Conservation (phyloP, 2,888 invertebrate species). For the Caenorhabditis sulstoni region DNA sequence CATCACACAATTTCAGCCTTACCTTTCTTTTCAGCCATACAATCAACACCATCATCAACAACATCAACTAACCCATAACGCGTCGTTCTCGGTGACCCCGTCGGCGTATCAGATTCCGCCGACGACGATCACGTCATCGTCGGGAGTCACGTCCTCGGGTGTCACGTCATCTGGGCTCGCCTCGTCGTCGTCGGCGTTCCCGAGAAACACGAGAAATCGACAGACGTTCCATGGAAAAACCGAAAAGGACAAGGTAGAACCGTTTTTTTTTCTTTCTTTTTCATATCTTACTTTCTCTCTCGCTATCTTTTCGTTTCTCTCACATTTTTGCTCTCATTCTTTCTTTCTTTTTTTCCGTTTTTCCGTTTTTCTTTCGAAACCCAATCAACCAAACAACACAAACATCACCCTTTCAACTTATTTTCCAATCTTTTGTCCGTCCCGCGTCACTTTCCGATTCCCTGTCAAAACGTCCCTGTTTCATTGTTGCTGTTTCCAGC, state of each 20-base stretch:
- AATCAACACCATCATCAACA: slow-evolving; percentile 18
- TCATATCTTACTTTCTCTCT: neutral
- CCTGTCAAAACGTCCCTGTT: no score
- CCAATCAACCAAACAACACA: neutral
- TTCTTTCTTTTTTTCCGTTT: no score
- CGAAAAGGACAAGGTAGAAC: slow-evolving; percentile 76
- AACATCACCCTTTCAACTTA: neutral
- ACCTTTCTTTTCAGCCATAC: slow-evolving; percentile 22
- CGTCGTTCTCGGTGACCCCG: slow-evolving; percentile 63
- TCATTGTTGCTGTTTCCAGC: no score
- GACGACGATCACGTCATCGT: slow-evolving; percentile 23
- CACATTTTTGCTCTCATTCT: neutral
- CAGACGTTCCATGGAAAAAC: slow-evolving; percentile 81
- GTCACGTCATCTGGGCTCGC: slow-evolving; percentile 4
- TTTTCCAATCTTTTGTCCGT: neutral
- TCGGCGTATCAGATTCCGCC: slow-evolving; percentile 60
- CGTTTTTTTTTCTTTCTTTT: slow-evolving; percentile 18
- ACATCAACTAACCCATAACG: slow-evolving; percentile 61
- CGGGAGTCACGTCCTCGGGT: slow-evolving; percentile 17
- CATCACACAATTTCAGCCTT: slow-evolving; percentile 3
- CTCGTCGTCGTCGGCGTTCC: slow-evolving; percentile 67
- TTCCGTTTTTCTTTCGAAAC: neutral
- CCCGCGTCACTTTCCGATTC: neutral
- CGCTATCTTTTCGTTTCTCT: neutral
- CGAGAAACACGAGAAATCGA: slow-evolving; percentile 78